Evolutionary conservation across 2,888 invertebrate genomes (phyloP).

Genomic region (Tetropium fuscum): DNA sequence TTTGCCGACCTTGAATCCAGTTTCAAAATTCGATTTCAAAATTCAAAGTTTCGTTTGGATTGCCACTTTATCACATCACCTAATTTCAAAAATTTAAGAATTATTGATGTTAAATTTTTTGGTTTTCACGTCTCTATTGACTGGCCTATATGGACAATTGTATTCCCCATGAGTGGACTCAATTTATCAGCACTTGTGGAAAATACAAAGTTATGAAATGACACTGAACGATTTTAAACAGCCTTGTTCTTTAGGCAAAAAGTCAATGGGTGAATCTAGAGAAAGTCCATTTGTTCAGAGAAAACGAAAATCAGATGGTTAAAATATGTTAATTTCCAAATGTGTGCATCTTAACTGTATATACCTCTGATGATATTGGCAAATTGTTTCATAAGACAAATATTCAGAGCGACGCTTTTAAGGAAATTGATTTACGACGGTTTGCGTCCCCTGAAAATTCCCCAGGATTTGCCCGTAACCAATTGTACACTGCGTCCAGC

Average conservation of each 20-base stretch:
- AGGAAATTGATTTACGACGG: constrained; percentile 10
- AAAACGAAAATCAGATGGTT: constrained; percentile 8
- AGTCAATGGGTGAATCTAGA: constrained; percentile 5
- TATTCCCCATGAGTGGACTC: constrained; percentile 13
- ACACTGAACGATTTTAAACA: constrained; percentile 7
- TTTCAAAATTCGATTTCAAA: too few species aligned
- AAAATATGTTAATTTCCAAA: constrained; percentile 17
- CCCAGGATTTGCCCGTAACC: constrained; percentile 12
- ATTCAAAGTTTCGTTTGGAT: too few species aligned
- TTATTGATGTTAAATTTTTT: too few species aligned
- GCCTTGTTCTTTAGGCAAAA: constrained; percentile 6
- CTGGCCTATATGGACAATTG: constrained; percentile 5
- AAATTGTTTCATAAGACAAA: constrained; percentile 14
- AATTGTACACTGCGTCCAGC: constrained; percentile 7
- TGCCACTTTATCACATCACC: too few species aligned
- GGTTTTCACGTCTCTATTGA: too few species aligned
- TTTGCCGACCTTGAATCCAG: too few species aligned
- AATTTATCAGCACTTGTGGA: constrained; percentile 17
- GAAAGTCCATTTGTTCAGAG: constrained; percentile 8
- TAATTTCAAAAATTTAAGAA: too few species aligned
- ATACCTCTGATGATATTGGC: constrained; percentile 17
- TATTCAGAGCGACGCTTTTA: constrained; percentile 15
- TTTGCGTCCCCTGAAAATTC: constrained; percentile 14
- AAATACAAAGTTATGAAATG: constrained; percentile 20
- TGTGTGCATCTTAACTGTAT: constrained; percentile 14